Conservation (phyloP, 2,888 invertebrate species). For the Lordiphosa andalusiaca region DNA sequence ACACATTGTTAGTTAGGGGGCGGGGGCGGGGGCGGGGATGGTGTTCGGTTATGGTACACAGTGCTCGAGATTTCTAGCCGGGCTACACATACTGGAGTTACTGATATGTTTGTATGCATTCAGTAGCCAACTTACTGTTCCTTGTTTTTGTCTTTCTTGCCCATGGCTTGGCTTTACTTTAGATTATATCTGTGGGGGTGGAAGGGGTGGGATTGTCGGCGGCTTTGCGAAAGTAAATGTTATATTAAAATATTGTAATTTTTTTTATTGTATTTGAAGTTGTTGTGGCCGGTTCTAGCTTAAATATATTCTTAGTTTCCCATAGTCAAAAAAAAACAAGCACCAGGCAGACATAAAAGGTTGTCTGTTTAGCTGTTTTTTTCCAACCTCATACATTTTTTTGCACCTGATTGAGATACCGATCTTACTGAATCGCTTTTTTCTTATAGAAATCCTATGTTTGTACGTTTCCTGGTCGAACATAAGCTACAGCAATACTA, state of each 20-base stretch:
- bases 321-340: too few relatives aligned
- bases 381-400: too few relatives aligned
- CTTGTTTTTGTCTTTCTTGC: constrained; percentile 78
- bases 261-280: too few relatives aligned
- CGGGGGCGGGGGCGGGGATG: neutral
- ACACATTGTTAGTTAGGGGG: constrained; percentile 12
- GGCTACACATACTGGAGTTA: constrained; percentile 4
- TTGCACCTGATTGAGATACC: too few relatives aligned
- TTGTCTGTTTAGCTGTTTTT: too few relatives aligned
- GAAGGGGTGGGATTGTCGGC: constrained; percentile 20
- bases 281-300: too few relatives aligned
- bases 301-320: too few relatives aligned
- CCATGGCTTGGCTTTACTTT: constrained; percentile 46
- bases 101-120: constrained; percentile 27
- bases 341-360: too few relatives aligned
- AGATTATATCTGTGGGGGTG: constrained; percentile 9
- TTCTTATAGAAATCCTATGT: too few relatives aligned
- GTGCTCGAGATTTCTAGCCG: constrained; percentile 58
- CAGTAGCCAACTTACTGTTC: constrained; percentile 71
- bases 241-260: constrained; percentile 24
- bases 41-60: constrained; percentile 17
- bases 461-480: too few relatives aligned
- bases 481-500: too few relatives aligned
- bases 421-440: too few relatives aligned
- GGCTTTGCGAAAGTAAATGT: constrained; percentile 24